Evolutionary conservation across 64 coral and sea anemone genomes (phyloP), one percentile per base, ranked within the genome.

Genomic region (Catalaphyllia jardinei): DNA sequence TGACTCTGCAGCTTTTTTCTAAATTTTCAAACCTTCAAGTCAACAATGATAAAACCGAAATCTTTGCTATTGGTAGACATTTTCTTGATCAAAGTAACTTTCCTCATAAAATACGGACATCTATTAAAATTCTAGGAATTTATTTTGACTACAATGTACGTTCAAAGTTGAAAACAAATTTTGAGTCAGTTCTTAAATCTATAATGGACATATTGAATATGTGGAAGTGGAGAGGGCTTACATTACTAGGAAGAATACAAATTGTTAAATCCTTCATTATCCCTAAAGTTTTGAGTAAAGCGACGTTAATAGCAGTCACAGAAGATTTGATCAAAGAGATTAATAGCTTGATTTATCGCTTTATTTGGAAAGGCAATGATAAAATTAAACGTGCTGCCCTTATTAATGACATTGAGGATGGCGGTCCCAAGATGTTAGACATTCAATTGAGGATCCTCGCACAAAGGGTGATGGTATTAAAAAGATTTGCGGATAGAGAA

Each of bases 291-390:
- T 50, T 86, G 15, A 69, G 49, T n/a, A 86, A 73, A 71, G 83
- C 62, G 12, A 0, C 51, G 22, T 73, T 86, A 35, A 71, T 86
- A 29, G 11, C 63, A 73, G 62, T 72, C 4, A 15, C 33, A 51
- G 63, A 49, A 18, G 83, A 86, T 46, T 49, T 71, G 9, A 35
- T 86, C 42, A 72, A 86, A 73, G 64, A 71, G 50, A 30, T 86
- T 8, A 86, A 86, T n/a, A 86, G 64, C 14, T 14, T 86, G 50
- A 86, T 71, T 25, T 86, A 72, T 49, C 62, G 15, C 25, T 71
- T 86, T 49, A 86, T 72, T 86, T 86, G 83, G 64, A 86, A 72
- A 52, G 83, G 64, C 7, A 86, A 86, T 73, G 64, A 86, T 55
- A 22, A 86, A 73, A 72, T 86, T 28, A 86, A 86, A 31, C 35